Conservation (phyloP, 1,140 invertebrate genomes). For the Ganaspis sp. region DNA sequence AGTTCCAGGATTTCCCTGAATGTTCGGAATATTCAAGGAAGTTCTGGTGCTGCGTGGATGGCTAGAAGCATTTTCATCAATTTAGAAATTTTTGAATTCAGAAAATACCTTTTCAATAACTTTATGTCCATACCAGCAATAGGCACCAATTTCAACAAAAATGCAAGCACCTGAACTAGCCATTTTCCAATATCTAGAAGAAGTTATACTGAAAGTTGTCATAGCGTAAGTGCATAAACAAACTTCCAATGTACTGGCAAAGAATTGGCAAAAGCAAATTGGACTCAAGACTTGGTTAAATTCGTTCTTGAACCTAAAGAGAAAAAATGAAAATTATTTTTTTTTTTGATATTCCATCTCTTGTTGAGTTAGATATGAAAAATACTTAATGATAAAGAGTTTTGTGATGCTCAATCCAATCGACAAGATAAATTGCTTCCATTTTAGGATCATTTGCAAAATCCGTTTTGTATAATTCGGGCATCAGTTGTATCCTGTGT, state of each 20-base stretch:
- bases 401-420: background rate
- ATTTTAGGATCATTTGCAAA: background rate
- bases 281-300: background rate
- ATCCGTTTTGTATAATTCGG: background rate
- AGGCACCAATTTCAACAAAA: too few species aligned
- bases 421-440: background rate
- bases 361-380: too few species aligned
- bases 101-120: too few species aligned
- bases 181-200: background rate
- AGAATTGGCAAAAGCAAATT: background rate
- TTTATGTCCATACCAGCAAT: too few species aligned
- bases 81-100: too few species aligned
- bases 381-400: background rate
- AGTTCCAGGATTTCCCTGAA: too few species aligned
- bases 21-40: too few species aligned
- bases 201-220: background rate
- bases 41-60: too few species aligned
- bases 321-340: too few species aligned
- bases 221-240: background rate
- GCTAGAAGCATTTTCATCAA: too few species aligned
- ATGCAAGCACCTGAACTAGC: too few species aligned
- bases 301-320: background rate
- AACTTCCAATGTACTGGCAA: background rate
- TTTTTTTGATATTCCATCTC: too few species aligned
- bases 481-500: background rate